Evolutionary conservation across 1,140 invertebrate species (phyloP), one percentile per base, ranked within the genome.

Genomic region (Arctopsyche grandis): DNA sequence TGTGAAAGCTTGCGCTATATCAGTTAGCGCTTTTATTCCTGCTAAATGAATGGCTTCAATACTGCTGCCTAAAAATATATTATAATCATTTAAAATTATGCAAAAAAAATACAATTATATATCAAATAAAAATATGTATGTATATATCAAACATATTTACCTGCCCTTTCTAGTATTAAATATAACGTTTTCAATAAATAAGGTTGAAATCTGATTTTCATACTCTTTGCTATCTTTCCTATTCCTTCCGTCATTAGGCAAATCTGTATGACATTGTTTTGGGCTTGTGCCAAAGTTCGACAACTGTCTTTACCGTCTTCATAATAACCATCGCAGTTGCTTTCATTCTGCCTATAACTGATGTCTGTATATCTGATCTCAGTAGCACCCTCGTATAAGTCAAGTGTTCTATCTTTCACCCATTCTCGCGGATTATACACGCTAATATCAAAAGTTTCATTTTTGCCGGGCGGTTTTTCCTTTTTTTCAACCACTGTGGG

Each of bases 151-250:
- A 79, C 69, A 73, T 71, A 86, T 84, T 85, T 85, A 90, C 93
- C 92, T 77, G 92, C 91, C 85, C 89, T 87, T 87, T 93, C 92
- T 75, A 93, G 86, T 19, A 93, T 83, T n/a, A 91, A 83, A 81
- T 92, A 93, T n/a, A 94, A 84, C 5, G 90, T 91, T 83, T 91
- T 90, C 19, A 93, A 81, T 63, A 93, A 83, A 86, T 89, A 91
- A 14, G 84, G 85, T 48, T 91, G 86, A 85, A 90, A 93, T 1
- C 89, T 78, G 0, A 80, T 81, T 14, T 70, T 43, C 0, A 92
- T 84, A 26, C 84, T 83, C 16, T 82, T 78, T 0, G 92, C 91
- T 74, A 93, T 86, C 77, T 89, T 85, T 0, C 91, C 92, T 9
- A 93, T 83, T 7, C 92, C 92, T 86, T 93, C 92, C 0, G 89